These are phyloP conservation scores for Pristionchus mayeri DNA, from an alignment of 2,888 invertebrate species.

Conservation along the genomic window DNA sequence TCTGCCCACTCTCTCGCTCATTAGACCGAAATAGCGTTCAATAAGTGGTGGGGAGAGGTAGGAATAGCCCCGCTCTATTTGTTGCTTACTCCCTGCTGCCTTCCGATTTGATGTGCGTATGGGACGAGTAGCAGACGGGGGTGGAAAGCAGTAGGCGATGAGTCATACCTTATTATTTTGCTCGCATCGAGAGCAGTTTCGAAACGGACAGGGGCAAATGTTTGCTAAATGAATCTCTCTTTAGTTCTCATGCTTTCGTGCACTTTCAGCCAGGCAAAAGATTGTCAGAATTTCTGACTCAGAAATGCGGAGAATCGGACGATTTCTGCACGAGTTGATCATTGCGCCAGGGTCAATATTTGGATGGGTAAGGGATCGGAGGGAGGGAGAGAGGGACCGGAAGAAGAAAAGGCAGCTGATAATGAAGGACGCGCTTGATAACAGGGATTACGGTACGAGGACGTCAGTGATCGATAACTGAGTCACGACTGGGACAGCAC, in stretches of 20 bases:
- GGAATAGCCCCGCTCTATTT: background rate
- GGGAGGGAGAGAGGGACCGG: background rate
- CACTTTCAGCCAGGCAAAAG: too few relatives aligned
- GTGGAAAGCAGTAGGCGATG: background rate
- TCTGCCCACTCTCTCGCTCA: background rate
- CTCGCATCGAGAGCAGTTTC: background rate
- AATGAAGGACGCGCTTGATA: background rate
- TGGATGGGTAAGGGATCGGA: background rate
- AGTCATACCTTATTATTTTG: background rate
- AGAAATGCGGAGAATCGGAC: background rate
- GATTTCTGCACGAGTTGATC: background rate
- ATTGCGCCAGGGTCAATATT: slow-evolving; percentile 3
- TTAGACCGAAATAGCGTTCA: background rate
- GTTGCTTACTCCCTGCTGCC: background rate
- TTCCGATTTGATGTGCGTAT: slow-evolving; percentile 1
- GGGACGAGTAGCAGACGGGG: background rate
- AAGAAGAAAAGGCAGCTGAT: background rate
- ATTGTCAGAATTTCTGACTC: too few relatives aligned
- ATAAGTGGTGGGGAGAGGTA: too few relatives aligned
- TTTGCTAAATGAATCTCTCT: too few relatives aligned
- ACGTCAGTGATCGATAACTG: background rate
- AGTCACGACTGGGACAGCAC: too few relatives aligned
- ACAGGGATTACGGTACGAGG: slow-evolving; percentile 3
- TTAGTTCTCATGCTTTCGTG: too few relatives aligned
- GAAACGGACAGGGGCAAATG: background rate